Evolutionary conservation across 2,888 invertebrate genomes (phyloP), one percentile per base, ranked within the genome.

Genomic region (Epirrhoe tristata): DNA sequence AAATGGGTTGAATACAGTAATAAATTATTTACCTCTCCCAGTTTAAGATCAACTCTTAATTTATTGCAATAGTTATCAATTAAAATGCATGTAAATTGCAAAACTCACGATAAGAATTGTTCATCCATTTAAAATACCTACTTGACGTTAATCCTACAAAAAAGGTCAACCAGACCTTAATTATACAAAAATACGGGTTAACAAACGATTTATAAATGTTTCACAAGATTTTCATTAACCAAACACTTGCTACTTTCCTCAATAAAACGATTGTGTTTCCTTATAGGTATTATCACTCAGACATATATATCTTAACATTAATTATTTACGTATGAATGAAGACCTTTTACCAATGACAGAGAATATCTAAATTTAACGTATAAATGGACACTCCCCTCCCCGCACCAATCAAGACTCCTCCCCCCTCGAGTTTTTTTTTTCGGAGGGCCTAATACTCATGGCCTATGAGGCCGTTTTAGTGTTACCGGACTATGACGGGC

Each of bases 141-240:
- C 54, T 32, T 60, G 50, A 55, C 51, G 57, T 68, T 66, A 64
- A 61, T 63, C 64, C 58, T 17, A 56, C 36, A 50, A 51, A 43
- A 69, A 69, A 69, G 65, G 68, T 69, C 56, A 69, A 65, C 65
- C 31, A 58, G 64, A 5, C 31, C 14, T 46, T 65, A 61, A 62
- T 68, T 58, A 52, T 62, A 36, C 56, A 52, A 59, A n/a, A 53
- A 31, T 39, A 64, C 57, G 17, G 43, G 31, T 51, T 48, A 51
- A 57, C 24, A 53, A 53, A 53, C 58, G 53, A 31, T 16, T 7
- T 16, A 48, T 16, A 16, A 48, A 48, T 48, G 48, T 55, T 61
- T 48, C 17, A 54, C 16, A 61, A 46, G 6, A 48, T 17, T 55
- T 55, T 34, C 54, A 55, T 61, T 36, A 14, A 52, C 24, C 10